Base-by-base conservation (phyloP, 2,113 vertebrate species). In the Aegotheles bennettii region DNA sequence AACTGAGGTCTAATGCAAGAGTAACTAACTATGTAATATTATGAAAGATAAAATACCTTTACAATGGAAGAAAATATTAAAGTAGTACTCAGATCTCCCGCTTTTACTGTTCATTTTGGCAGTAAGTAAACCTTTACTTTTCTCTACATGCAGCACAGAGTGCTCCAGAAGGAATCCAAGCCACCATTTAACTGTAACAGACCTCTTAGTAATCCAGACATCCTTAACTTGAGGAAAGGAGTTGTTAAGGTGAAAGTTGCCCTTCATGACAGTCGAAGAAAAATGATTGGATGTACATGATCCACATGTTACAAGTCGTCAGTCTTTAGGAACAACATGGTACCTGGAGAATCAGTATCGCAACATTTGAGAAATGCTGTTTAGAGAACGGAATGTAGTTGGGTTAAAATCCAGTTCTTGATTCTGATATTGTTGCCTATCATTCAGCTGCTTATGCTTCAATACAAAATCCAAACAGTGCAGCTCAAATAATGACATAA, bases 311-410 rank as follows among this genome's bases (percentile, higher is more conserved):
- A 42, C 0, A 3, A 64, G 54, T 31, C 6, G 10, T 28, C 77
- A 48, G 26, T 65, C 24, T 61, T 84, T 51, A 76, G 14, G n/a
- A 73, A 45, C 40, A 54, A 29, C 8, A 25, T 14, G 8, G 4
- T 67, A 63, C 38, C 28, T 38, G 42, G 26, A 13, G 73, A 77
- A 57, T 16, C 2, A 4, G 31, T 57, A 47, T 61, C 47, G 24
- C 16, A 25, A 2, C 61, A 6, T 65, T 61, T 53, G 35, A 74
- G 29, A 73, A 86, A 64, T 48, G 19, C 0, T 70, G 3, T 53
- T 61, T 35, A 64, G n/a, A 60, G 28, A n/a, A 4, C 3, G 5
- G 14, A 75, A 69, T 0, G 0, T 17, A 24, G 6, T 7, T 50
- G 6, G 5, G 38, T 51, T 51, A 68, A 87, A 93, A 75, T 67